Percentiles rank a stretch among this genome's conserved stretches.
Evolutionary conservation across 2,888 invertebrate species (phyloP).

Genomic region (Crocallis elinguaria): DNA sequence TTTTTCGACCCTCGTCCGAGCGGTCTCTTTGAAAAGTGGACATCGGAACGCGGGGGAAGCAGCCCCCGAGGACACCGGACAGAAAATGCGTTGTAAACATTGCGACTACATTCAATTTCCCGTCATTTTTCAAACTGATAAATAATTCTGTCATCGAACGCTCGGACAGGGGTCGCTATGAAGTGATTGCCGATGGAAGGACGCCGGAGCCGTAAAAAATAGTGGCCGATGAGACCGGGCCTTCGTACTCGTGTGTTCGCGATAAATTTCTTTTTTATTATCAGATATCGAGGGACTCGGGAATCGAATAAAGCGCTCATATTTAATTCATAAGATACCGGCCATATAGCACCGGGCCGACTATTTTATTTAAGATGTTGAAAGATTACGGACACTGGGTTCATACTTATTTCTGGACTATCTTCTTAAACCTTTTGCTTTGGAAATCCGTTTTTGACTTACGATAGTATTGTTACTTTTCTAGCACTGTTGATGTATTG

Average conservation of each 20-base stretch:
- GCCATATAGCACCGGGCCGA: constrained; percentile 80
- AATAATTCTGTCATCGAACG: constrained; percentile 85
- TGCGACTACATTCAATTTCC: constrained; percentile 86
- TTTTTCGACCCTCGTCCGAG: constrained; percentile 85
- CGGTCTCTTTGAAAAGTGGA: constrained; percentile 85
- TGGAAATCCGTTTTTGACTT: constrained; percentile 27
- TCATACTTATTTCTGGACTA: constrained; percentile 59
- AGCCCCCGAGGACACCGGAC: constrained; percentile 82
- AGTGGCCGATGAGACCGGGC: constrained; percentile 75
- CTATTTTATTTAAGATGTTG: constrained; percentile 83
- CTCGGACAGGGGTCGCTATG: constrained; percentile 84
- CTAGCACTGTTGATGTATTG: not conserved
- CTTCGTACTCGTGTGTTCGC: constrained; percentile 70
- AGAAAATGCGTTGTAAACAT: constrained; percentile 86
- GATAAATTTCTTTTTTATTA: constrained; percentile 85
- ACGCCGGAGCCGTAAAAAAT: constrained; percentile 76
- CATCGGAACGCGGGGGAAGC: constrained; percentile 84
- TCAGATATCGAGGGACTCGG: constrained; percentile 85
- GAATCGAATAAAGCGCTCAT: constrained; percentile 85
- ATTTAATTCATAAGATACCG: constrained; percentile 85
- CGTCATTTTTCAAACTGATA: constrained; percentile 86
- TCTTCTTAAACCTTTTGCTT: constrained; percentile 45
- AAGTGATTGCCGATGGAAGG: constrained; percentile 83
- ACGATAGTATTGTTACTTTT: constrained; percentile 8
- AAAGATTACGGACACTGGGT: constrained; percentile 73